Evolutionary conservation across 2,888 invertebrate genomes (phyloP).

Genomic region (Cataglyphis livida): DNA sequence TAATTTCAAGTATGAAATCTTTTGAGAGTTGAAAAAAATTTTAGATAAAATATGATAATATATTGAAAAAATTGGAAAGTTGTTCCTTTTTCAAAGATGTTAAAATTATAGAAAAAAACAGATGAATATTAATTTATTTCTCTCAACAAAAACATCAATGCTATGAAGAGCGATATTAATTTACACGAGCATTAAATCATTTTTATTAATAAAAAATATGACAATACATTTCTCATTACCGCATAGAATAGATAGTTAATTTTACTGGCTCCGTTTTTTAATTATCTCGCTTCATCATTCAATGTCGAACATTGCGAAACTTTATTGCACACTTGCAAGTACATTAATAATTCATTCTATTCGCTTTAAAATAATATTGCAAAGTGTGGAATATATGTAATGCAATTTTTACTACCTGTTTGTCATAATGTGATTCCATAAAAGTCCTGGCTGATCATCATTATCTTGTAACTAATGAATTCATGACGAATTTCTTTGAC

Average conservation of each 20-base stretch:
- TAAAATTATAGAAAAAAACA: background rate
- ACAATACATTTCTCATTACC: background rate
- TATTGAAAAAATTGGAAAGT: no score
- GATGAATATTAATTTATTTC: background rate
- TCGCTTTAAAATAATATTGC: background rate
- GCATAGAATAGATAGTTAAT: background rate
- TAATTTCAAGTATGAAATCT: background rate
- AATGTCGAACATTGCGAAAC: background rate
- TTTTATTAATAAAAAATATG: background rate
- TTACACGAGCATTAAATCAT: background rate
- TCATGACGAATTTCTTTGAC: background rate
- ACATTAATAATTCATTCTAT: background rate
- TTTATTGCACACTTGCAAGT: background rate
- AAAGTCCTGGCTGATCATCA: conserved; percentile 6
- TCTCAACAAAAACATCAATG: background rate
- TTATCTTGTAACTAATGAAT: conserved; percentile 16
- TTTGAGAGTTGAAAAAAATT: background rate
- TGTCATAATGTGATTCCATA: conserved; percentile 3
- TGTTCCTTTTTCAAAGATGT: background rate
- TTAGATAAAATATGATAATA: background rate
- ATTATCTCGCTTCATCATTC: background rate
- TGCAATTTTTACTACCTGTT: conserved; percentile 18
- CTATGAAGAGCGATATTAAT: background rate
- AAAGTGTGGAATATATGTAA: background rate
- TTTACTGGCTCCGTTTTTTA: background rate